Evolutionary conservation across 2,888 invertebrate species (phyloP).

Genomic region (Seira sanloemensis): DNA sequence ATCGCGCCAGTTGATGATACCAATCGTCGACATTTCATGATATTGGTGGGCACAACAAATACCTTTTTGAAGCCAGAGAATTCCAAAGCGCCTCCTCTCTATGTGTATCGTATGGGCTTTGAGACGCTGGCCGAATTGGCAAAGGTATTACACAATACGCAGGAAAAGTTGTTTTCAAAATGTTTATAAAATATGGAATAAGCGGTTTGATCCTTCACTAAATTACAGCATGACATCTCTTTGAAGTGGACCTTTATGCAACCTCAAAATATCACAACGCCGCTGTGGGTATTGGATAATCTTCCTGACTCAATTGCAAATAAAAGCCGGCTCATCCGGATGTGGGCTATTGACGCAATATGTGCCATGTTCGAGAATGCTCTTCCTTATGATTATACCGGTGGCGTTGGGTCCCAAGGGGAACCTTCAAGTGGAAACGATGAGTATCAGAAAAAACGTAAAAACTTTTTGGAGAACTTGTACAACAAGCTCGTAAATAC

Average conservation of each 20-base stretch:
- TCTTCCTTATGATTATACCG: constrained; percentile 39
- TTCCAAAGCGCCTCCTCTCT: constrained; percentile 9
- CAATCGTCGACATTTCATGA: constrained; percentile 62
- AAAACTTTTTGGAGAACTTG: constrained; percentile 75
- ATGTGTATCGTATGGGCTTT: constrained; percentile 42
- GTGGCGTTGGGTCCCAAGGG: constrained; percentile 10
- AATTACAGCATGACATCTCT: constrained; percentile 44
- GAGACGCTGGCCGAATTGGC: constrained; percentile 48
- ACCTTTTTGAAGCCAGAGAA: constrained; percentile 25
- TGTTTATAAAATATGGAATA: neutral
- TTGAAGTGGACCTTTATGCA: constrained; percentile 48
- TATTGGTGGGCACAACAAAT: constrained; percentile 57
- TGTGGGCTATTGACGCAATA: constrained; percentile 57
- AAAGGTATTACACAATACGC: constrained; percentile 40
- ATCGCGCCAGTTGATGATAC: constrained; percentile 23
- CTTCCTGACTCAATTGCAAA: constrained; percentile 33
- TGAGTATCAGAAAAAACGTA: constrained; percentile 73
- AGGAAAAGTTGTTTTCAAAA: neutral
- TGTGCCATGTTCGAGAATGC: constrained; percentile 44
- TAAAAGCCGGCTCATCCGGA: constrained; percentile 55
- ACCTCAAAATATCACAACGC: constrained; percentile 18
- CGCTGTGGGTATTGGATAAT: constrained; percentile 58
- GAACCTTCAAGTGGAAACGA: neutral
- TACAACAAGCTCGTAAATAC: constrained; percentile 68
- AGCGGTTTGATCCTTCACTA: neutral